Percentiles rank a stretch among this genome's conserved stretches.
These are phyloP conservation scores for Fragum fragum DNA, from an alignment of 2,888 invertebrate species.

Conservation along the genomic window DNA sequence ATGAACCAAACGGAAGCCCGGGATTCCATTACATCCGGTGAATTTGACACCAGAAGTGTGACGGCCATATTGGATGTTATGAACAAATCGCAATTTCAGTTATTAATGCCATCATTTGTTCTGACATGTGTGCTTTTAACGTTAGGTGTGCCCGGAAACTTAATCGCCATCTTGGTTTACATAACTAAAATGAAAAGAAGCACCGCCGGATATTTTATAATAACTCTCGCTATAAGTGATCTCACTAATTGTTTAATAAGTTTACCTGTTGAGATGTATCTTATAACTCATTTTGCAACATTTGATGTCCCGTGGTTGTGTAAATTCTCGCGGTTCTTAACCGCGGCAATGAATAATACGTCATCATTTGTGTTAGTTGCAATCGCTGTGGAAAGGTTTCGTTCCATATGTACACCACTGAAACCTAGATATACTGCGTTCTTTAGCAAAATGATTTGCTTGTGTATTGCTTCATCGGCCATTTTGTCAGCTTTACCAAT, in stretches of 20 bases:
- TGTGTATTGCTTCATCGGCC: constrained; percentile 32
- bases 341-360: constrained; percentile 61
- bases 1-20: neutral
- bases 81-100: constrained; percentile 51
- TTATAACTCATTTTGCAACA: constrained; percentile 59
- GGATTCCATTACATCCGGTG: constrained; percentile 12
- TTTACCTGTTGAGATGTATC: constrained; percentile 53
- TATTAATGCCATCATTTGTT: constrained; percentile 56
- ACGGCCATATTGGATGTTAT: constrained; percentile 26
- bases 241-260: constrained; percentile 53
- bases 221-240: constrained; percentile 57
- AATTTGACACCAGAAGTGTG: neutral
- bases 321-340: constrained; percentile 48
- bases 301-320: constrained; percentile 59
- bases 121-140: constrained; percentile 45
- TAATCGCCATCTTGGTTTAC: constrained; percentile 57
- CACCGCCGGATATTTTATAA: constrained; percentile 63
- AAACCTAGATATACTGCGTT: constrained; percentile 49
- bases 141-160: constrained; percentile 58
- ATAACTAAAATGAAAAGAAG: constrained; percentile 62
- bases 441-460: constrained; percentile 41
- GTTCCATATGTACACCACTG: constrained; percentile 58
- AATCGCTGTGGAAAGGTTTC: constrained; percentile 60
- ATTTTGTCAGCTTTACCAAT: constrained; percentile 56
- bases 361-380: constrained; percentile 56